phyloP scores from a whole-genome alignment of 2,888 invertebrate species.

The Antheraea assamensis region DNA sequence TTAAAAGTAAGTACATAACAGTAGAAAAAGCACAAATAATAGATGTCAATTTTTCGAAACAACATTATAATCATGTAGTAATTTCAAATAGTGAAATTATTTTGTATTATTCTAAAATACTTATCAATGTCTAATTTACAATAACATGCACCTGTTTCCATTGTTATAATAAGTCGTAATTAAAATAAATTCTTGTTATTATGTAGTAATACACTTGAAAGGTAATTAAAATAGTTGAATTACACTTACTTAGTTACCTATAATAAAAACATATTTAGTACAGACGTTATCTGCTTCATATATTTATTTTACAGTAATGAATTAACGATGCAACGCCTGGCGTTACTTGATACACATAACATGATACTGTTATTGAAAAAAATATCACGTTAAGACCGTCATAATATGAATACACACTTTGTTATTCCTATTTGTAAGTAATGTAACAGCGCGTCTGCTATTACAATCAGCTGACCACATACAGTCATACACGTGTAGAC shows the following conservation, averaged over 20 bases:
- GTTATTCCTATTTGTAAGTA: background rate
- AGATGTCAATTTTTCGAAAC: background rate
- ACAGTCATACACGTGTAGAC: slow-evolving; percentile 26
- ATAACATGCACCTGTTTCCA: background rate
- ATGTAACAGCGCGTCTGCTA: slow-evolving; percentile 11
- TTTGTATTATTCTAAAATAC: background rate
- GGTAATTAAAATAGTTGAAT: background rate
- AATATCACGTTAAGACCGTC: background rate
- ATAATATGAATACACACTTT: background rate
- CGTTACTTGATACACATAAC: background rate
- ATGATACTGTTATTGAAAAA: background rate
- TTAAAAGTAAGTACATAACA: background rate
- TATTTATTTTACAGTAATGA: background rate
- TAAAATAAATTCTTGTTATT: background rate
- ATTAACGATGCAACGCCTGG: background rate
- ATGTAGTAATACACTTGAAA: background rate
- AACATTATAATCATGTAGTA: background rate
- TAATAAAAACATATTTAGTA: background rate
- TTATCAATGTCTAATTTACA: background rate
- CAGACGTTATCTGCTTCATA: background rate
- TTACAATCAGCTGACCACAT: slow-evolving; percentile 24
- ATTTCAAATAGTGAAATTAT: background rate
- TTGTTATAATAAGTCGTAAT: background rate
- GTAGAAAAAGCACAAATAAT: background rate
- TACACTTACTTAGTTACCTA: background rate